Evolutionary conservation across 2,113 vertebrate genomes (phyloP), one percentile per base, ranked within the genome.

Genomic region (Gadus macrocephalus): DNA sequence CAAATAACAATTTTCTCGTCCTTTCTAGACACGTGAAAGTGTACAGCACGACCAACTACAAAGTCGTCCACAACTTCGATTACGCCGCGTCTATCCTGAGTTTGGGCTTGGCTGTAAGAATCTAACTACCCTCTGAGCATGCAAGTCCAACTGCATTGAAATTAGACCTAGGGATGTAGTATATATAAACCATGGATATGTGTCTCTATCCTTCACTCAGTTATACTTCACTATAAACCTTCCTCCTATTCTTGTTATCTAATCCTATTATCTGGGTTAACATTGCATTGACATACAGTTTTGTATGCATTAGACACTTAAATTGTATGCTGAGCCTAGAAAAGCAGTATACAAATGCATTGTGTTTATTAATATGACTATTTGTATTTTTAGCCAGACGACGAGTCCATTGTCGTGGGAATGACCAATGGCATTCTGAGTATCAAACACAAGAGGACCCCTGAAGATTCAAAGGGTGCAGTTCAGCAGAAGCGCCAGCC

Each of bases 401-500:
- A 98, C 68, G 91, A 95, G 80, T 93, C 93, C 5, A 87, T 99
- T 72, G 93, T 96, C 8, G 95, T 96, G 11, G 97, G 97, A 65
- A 98, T 99, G 97, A 96, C 96, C 59, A 96, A 96, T 68, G 92
- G 96, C 2, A 93, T 99, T 64, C 73, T 99, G 62, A 99, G 92
- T 69, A 81, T 99, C 72, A 96, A 95, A 85, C 95, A 98, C 79
- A 93, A 93, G 65, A 99, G 95, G 79, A 89, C 83, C 0, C 61
- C 73, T 0, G 94, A 96, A 71, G 89, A 93, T 66, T 94, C 85
- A 31, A 93, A 87, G 67, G 84, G 89, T 17, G 55, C 77, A 8
- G 69, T 68, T 0, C 89, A 84, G 64, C 92, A 83, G 71, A 87
- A 76, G 72, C 91, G 90, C 7, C 84, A 89, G 8, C 96, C 97